These are phyloP conservation scores for Ennomos fuscantarius DNA, from an alignment of 2,888 invertebrate species.

Conservation along the genomic window DNA sequence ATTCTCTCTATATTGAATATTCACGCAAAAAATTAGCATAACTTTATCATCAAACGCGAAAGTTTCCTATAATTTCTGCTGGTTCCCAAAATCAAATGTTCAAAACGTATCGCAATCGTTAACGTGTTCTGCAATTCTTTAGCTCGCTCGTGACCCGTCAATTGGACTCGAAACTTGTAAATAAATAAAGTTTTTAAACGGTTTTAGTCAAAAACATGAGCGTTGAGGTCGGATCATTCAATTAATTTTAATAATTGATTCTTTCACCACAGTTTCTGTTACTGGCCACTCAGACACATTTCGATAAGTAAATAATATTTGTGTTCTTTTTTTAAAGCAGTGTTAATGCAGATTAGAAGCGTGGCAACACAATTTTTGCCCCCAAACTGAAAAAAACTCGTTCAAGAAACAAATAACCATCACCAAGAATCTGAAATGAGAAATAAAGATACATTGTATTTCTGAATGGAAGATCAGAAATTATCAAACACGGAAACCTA, in stretches of 20 bases:
- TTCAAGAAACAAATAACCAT: too few species aligned
- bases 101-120: conserved; percentile 13
- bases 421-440: too few species aligned
- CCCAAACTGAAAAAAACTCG: too few species aligned
- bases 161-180: conserved; percentile 34
- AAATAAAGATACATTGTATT: too few species aligned
- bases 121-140: conserved; percentile 20
- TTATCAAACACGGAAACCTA: conserved; percentile 10
- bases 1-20: not conserved
- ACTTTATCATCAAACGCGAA: not conserved
- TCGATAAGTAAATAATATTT: not conserved
- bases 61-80: conserved; percentile 1
- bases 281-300: conserved; percentile 26
- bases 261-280: conserved; percentile 29
- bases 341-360: too few species aligned
- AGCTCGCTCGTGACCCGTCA: conserved; percentile 36
- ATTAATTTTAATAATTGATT: conserved; percentile 45
- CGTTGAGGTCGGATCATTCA: conserved; percentile 36
- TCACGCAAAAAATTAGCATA: not conserved
- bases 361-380: too few species aligned
- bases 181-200: conserved; percentile 35
- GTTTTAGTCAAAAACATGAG: conserved; percentile 35
- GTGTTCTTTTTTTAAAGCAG: not conserved
- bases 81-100: conserved; percentile 15
- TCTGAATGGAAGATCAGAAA: too few species aligned